Percentiles rank a stretch among this genome's conserved stretches.
phyloP scores from a whole-genome alignment of 2,797 vertebrate genomes.

The Fundulus diaphanus region DNA sequence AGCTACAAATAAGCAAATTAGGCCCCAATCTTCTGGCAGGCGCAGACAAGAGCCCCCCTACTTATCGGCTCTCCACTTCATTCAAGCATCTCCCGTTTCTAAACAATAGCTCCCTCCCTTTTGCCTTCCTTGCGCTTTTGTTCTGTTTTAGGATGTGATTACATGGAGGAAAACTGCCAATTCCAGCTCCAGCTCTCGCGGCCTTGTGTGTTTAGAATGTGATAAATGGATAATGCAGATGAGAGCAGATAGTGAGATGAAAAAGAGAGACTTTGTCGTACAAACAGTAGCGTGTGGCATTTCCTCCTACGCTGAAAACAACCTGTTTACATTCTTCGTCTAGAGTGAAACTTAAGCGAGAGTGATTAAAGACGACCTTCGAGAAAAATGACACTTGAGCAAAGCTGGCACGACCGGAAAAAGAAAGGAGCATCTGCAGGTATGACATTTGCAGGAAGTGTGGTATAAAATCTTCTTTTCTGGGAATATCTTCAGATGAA shows the following conservation, averaged over 20 bases:
- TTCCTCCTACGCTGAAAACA: conserved; percentile 2
- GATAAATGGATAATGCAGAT: conserved; percentile 41
- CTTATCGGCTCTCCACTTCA: conserved; percentile 47
- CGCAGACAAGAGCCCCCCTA: conserved; percentile 29
- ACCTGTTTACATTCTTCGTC: conserved; percentile 24
- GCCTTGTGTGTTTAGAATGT: conserved; percentile 15
- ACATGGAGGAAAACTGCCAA: conserved; percentile 42
- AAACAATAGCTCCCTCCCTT: conserved; percentile 47
- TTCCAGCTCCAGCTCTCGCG: conserved; percentile 25
- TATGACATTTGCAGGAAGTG: background rate
- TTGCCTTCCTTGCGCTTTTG: conserved; percentile 33
- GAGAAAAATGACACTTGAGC: conserved; percentile 24
- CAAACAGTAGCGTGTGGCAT: conserved; percentile 1
- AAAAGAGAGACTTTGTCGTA: conserved; percentile 1
- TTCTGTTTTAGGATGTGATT: conserved; percentile 42
- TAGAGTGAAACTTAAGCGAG: conserved; percentile 2
- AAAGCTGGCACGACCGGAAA: background rate
- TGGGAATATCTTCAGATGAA: background rate
- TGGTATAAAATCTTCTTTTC: background rate
- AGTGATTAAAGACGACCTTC: conserved; percentile 15
- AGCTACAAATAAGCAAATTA: conserved; percentile 73
- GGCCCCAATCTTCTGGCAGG: conserved; percentile 38
- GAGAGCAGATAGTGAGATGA: conserved; percentile 23
- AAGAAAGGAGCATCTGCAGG: background rate
- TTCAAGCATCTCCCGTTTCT: conserved; percentile 49